Evolutionary conservation across 2,888 invertebrate species (phyloP).

Genomic region (Shargacucullia verbasci): DNA sequence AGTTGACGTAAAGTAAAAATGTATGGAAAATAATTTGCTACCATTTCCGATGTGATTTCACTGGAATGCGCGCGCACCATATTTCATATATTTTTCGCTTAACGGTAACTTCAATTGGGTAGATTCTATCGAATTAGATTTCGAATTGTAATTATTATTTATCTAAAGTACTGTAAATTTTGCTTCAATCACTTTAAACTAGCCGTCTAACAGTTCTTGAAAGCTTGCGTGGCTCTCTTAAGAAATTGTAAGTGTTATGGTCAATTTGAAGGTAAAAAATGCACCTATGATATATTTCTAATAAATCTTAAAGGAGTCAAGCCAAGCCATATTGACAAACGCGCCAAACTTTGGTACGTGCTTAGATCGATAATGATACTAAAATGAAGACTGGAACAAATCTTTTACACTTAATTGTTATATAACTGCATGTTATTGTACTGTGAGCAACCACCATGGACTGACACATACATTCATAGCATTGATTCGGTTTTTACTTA

Average conservation of each 20-base stretch:
- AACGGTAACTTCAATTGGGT: too few species aligned
- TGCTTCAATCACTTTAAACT: constrained; percentile 15
- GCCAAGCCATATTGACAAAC: too few species aligned
- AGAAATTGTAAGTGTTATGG: constrained; percentile 8
- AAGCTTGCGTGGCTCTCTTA: constrained; percentile 14
- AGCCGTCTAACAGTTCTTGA: not conserved
- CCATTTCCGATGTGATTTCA: too few species aligned
- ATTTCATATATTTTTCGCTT: too few species aligned
- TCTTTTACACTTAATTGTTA: not conserved
- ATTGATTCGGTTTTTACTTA: not conserved
- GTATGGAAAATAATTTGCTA: too few species aligned
- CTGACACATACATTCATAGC: constrained; percentile 9
- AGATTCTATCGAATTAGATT: constrained; percentile 9
- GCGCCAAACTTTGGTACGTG: too few species aligned
- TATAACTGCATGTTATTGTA: not conserved
- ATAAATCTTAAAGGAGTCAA: too few species aligned
- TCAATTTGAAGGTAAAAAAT: too few species aligned
- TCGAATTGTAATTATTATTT: constrained; percentile 23
- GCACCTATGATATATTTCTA: too few species aligned
- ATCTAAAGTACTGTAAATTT: constrained; percentile 11
- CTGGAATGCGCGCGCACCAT: too few species aligned
- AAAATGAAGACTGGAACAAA: constrained; percentile 6
- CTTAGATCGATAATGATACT: too few species aligned
- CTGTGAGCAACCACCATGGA: not conserved
- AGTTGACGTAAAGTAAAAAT: too few species aligned